A percentile compares a stretch with the other conserved stretches of the same genome.
Evolutionary conservation across 1,140 invertebrate genomes (phyloP).

Genomic region (Diorhabda elongata): DNA sequence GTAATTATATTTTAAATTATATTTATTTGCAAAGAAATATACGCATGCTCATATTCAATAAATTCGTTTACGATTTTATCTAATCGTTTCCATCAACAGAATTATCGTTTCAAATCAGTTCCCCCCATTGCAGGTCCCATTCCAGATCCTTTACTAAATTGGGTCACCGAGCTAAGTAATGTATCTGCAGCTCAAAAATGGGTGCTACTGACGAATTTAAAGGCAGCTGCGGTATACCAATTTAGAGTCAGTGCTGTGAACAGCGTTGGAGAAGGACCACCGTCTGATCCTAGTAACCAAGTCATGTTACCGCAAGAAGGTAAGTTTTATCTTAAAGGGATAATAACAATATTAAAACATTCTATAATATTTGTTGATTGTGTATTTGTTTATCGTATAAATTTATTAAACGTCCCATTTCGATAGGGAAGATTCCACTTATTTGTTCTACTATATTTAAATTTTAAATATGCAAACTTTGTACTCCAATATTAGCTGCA

Average conservation of each 20-base stretch:
- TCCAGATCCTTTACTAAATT: conserved; percentile 75
- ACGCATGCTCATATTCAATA: conserved; percentile 31
- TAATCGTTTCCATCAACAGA: conserved; percentile 21
- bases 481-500: no score
- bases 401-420: no score
- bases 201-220: conserved; percentile 78
- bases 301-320: conserved; percentile 91
- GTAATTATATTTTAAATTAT: neutral
- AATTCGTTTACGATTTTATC: conserved; percentile 14
- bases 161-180: conserved; percentile 85
- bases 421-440: no score
- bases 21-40: conserved; percentile 6
- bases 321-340: conserved; percentile 49
- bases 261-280: conserved; percentile 87
- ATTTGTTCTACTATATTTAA: no score
- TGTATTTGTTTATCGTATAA: no score
- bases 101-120: conserved; percentile 42
- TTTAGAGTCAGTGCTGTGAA: conserved; percentile 95
- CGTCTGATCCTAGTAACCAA: conserved; percentile 81
- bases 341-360: no score
- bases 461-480: no score
- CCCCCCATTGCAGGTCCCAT: conserved; percentile 64
- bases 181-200: conserved; percentile 75
- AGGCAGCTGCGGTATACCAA: conserved; percentile 92
- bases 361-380: no score